Evolutionary conservation across 2,888 invertebrate species (phyloP).

Genomic region (Fragum whitleyi): DNA sequence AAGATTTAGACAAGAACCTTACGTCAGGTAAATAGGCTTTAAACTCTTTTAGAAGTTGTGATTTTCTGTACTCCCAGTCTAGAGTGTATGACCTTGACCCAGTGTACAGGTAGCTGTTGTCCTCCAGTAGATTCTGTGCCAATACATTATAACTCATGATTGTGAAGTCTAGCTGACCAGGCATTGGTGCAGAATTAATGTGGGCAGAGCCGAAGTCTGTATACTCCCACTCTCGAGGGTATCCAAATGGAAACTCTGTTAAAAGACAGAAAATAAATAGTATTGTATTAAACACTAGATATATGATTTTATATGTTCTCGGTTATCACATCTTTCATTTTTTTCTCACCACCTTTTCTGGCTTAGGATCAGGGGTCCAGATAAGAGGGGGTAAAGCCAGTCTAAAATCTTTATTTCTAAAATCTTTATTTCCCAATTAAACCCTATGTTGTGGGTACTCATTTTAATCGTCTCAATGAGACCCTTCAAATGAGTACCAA

Average conservation of each 20-base stretch:
- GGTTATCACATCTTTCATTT: background rate
- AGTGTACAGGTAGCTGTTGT: constrained; percentile 91
- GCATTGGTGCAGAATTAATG: constrained; percentile 3
- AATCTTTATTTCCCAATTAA: too few species aligned
- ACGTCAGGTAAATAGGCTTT: constrained; percentile 88
- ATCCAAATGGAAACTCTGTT: constrained; percentile 3
- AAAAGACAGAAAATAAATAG: constrained; percentile 6
- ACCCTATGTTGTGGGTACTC: too few species aligned
- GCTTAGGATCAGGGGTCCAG: too few species aligned
- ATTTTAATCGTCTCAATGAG: too few species aligned
- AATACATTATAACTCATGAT: constrained; percentile 95
- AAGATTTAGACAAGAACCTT: constrained; percentile 75
- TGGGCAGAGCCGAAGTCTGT: constrained; percentile 47
- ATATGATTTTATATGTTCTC: background rate
- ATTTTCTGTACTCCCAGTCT: constrained; percentile 90
- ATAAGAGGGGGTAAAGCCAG: too few species aligned
- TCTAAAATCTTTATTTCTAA: too few species aligned
- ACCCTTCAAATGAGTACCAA: too few species aligned
- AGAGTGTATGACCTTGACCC: constrained; percentile 88
- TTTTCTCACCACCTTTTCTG: too few species aligned
- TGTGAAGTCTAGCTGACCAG: constrained; percentile 86
- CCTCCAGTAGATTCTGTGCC: constrained; percentile 92
- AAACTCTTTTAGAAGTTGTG: constrained; percentile 88
- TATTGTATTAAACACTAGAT: background rate
- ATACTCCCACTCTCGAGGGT: constrained; percentile 54